Percentiles rank a stretch among this genome's conserved stretches.
phyloP scores from a whole-genome alignment of 2,113 vertebrate genomes.

The Otocyon megalotis region DNA sequence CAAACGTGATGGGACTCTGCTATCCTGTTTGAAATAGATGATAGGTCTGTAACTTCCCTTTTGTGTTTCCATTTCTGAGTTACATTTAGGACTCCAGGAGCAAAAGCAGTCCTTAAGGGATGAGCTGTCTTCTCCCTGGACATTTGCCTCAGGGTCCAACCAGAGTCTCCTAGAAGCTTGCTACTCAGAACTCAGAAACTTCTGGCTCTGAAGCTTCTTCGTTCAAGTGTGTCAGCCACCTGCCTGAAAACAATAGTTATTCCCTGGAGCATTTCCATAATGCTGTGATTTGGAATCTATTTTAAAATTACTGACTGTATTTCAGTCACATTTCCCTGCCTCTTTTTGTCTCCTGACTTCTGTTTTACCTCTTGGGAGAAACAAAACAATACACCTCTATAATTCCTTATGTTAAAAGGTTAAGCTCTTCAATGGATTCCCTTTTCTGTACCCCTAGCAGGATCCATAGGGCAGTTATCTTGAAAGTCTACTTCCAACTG shows the following conservation, averaged over 20 bases:
- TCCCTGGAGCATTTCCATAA: not conserved
- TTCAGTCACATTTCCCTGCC: not conserved
- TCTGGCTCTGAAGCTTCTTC: not conserved
- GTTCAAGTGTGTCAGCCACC: not conserved
- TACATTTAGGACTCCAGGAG: not conserved
- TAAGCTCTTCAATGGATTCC: not conserved
- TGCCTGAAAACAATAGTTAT: not conserved
- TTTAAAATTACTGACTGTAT: not conserved
- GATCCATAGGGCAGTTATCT: not conserved
- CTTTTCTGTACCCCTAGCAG: not conserved
- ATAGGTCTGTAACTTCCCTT: conserved; percentile 12
- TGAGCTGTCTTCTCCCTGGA: not conserved
- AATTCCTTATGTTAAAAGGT: not conserved
- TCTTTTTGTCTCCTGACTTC: conserved; percentile 41
- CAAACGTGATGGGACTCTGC: not conserved
- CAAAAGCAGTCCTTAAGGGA: not conserved
- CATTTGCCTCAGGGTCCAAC: not conserved
- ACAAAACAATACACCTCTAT: not conserved
- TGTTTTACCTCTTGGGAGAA: conserved; percentile 31
- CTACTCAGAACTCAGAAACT: not conserved
- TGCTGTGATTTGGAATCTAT: not conserved
- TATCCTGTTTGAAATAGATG: conserved; percentile 39
- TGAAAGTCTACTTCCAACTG: conserved; percentile 27
- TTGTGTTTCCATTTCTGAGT: not conserved
- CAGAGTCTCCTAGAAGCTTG: not conserved